Percentiles rank a stretch among this genome's conserved stretches.
These are phyloP conservation scores for Larimichthys crocea DNA, from an alignment of 2,113 vertebrate species.

Conservation along the genomic window DNA sequence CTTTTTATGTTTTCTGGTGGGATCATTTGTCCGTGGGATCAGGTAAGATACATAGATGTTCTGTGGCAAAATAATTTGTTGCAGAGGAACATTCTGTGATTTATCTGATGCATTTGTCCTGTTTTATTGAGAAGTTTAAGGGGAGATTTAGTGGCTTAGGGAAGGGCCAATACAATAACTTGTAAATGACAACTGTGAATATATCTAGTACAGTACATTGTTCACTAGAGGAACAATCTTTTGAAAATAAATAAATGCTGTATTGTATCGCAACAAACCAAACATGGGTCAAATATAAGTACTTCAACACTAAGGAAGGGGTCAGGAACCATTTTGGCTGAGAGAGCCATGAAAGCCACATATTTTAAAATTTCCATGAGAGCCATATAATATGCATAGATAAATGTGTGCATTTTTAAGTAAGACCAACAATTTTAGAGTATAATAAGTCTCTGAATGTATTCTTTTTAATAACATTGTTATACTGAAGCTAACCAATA, in stretches of 20 bases:
- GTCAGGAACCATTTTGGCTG: background rate
- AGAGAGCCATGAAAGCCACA: too few relatives aligned
- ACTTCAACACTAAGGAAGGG: background rate
- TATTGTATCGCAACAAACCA: background rate
- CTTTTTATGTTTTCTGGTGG: constrained; percentile 98
- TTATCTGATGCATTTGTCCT: background rate
- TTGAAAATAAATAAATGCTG: background rate
- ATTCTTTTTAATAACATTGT: too few relatives aligned
- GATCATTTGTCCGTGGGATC: constrained; percentile 97
- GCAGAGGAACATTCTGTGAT: background rate
- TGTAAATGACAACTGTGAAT: background rate
- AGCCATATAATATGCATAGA: too few relatives aligned
- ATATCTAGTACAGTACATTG: background rate
- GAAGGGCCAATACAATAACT: background rate
- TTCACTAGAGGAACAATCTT: background rate
- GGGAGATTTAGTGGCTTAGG: background rate
- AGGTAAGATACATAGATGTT: constrained; percentile 85
- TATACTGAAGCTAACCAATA: too few relatives aligned
- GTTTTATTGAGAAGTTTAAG: background rate
- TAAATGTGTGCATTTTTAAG: too few relatives aligned
- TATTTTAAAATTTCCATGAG: too few relatives aligned
- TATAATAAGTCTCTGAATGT: too few relatives aligned
- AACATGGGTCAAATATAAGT: background rate
- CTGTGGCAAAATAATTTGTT: background rate
- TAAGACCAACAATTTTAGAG: too few relatives aligned